Base-by-base conservation (phyloP, 2,888 invertebrate genomes). In the Harpalus rubripes region DNA sequence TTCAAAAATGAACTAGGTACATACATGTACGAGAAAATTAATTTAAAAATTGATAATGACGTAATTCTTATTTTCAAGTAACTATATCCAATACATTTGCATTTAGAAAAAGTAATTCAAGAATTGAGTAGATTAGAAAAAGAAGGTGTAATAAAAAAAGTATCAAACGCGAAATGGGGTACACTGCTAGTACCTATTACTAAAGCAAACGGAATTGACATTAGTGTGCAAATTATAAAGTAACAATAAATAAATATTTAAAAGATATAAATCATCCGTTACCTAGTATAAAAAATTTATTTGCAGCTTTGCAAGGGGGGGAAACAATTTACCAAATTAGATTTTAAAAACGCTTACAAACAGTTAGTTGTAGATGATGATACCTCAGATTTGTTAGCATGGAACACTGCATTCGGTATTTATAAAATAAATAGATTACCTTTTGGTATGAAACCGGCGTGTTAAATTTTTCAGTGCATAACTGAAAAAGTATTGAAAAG, bases 391-490 rank as follows among this genome's bases (percentile, higher is more conserved):
- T 5, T 44, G 44, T 10, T 44, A 10, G 44, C 44, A 44, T 81
- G 85, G 63, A 84, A 81, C 12, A 88, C 88, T 10, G 88, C 88
- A 76, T 87, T 88, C 26, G 88, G 88, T 0, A 88, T 89, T 76
- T 89, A 85, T 79, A 86, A 89, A 85, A 88, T 89, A 88, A 89
- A 88, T 0, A 88, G 90, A 59, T 78, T 90, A 59, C 89, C 90
- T 1, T 90, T 88, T 86, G 90, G 89, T 0, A 86, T 89, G 16
- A 90, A 89, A 81, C 89, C 90, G 0, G 86, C 89, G n/a, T n/a
- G n/a, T n/a, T n/a, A n/a, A n/a, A n/a, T n/a, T n/a, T n/a, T n/a
- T n/a, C n/a, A n/a, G n/a, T 88, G 88, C 85, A 85, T 85, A 16
- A 59, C 86, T 18, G 85, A 86, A 52, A 86, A 85, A 18, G 44